These are phyloP conservation scores for Tiliacea citrago DNA, from an alignment of 2,888 invertebrate genomes.

Conservation along the genomic window DNA sequence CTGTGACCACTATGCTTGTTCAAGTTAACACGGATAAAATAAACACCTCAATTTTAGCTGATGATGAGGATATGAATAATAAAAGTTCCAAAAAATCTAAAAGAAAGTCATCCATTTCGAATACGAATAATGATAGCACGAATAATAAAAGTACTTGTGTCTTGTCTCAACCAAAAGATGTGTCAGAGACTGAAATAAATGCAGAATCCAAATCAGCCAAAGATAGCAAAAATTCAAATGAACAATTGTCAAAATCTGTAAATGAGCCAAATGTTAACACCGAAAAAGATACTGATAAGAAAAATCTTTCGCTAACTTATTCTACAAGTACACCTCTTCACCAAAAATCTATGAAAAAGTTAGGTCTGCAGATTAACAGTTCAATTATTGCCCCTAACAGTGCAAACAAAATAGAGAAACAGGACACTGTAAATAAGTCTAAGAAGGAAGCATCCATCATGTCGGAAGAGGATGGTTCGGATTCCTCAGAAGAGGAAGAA, in stretches of 20 bases:
- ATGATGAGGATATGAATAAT: constrained; percentile 13
- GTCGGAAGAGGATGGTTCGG: constrained; percentile 49
- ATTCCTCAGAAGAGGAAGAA: constrained; percentile 57
- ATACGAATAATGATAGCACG: constrained; percentile 33
- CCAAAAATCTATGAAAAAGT: constrained; percentile 76
- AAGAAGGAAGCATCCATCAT: constrained; percentile 48
- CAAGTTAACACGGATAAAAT: constrained; percentile 26
- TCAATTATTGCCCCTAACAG: constrained; percentile 75
- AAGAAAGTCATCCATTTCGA: constrained; percentile 50
- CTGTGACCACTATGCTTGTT: constrained; percentile 12
- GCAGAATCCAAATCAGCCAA: constrained; percentile 70
- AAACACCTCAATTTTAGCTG: constrained; percentile 15
- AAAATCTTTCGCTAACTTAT: constrained; percentile 75
- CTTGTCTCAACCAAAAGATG: constrained; percentile 81
- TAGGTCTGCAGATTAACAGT: constrained; percentile 77
- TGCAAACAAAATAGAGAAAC: constrained; percentile 58
- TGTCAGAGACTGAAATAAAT: constrained; percentile 72
- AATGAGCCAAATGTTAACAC: constrained; percentile 68
- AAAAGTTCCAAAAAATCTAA: constrained; percentile 44
- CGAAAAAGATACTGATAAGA: constrained; percentile 70
- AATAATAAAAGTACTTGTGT: constrained; percentile 77
- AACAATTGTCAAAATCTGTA: constrained; percentile 73
- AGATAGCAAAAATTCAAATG: constrained; percentile 60
- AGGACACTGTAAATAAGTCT: constrained; percentile 52
- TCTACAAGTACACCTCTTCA: constrained; percentile 85